phyloP scores from a whole-genome alignment of 2,888 invertebrate species.

The Liopterus haemorrhoidalis region DNA sequence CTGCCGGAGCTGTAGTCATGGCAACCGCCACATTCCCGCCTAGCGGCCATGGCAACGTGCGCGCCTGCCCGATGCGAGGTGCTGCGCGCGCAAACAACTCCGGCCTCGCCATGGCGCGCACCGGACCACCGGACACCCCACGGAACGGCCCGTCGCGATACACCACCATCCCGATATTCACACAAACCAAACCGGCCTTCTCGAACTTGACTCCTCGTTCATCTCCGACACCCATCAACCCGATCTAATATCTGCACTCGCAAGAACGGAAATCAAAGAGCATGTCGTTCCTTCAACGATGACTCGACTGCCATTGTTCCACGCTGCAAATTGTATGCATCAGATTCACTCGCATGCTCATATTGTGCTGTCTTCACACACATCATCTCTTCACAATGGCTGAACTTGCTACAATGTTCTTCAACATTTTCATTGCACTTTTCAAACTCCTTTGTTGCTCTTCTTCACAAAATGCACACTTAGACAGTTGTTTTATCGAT shows the following conservation, averaged over 20 bases:
- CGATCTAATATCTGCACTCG: neutral
- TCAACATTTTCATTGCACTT: too few species aligned
- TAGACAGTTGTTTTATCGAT: too few species aligned
- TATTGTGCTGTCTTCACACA: too few species aligned
- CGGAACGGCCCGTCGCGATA: too few species aligned
- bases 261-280: slow-evolving; percentile 17
- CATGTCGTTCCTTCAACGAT: too few species aligned
- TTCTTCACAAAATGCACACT: too few species aligned
- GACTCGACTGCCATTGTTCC: too few species aligned
- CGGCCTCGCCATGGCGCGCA: slow-evolving; percentile 19
- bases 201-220: slow-evolving; percentile 10
- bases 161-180: slow-evolving; percentile 25
- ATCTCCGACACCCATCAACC: neutral
- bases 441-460: too few species aligned
- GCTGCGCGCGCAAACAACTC: slow-evolving; percentile 37
- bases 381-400: too few species aligned
- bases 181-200: slow-evolving; percentile 25
- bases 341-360: too few species aligned
- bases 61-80: slow-evolving; percentile 33
- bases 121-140: slow-evolving; percentile 14
- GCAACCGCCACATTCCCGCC: slow-evolving; percentile 49
- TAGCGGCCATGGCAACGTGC: slow-evolving; percentile 45
- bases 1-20: slow-evolving; percentile 40
- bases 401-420: too few species aligned
- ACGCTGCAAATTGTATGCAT: too few species aligned